These are phyloP conservation scores for Sorex maritimensis DNA, from an alignment of 2,797 vertebrate genomes.

Conservation along the genomic window DNA sequence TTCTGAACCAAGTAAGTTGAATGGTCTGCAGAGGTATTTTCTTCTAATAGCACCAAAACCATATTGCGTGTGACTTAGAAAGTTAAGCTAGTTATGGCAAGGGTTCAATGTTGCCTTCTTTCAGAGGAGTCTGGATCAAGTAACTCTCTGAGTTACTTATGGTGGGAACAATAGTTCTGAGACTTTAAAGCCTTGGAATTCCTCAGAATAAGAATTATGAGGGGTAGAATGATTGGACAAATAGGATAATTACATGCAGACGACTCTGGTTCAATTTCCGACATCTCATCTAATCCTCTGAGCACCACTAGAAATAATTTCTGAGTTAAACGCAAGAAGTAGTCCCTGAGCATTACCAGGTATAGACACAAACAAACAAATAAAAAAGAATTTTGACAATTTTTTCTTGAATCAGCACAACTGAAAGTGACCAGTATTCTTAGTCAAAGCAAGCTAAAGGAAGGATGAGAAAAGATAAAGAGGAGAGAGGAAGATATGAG, in stretches of 20 bases:
- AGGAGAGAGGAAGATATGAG: not conserved
- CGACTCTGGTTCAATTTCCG: too few relatives aligned
- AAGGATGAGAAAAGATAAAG: not conserved
- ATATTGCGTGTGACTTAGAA: not conserved
- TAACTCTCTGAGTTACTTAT: not conserved
- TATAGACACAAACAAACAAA: too few relatives aligned
- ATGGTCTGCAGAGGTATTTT: not conserved
- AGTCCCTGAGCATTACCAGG: too few relatives aligned
- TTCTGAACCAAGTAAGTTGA: not conserved
- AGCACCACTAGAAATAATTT: too few relatives aligned
- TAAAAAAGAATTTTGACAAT: not conserved
- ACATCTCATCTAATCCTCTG: too few relatives aligned
- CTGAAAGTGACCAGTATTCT: constrained; percentile 26
- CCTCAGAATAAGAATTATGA: not conserved
- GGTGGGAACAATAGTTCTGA: not conserved
- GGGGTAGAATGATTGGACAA: too few relatives aligned
- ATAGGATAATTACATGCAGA: too few relatives aligned
- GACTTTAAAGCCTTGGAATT: constrained; percentile 20
- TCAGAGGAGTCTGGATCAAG: not conserved
- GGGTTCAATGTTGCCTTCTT: not conserved
- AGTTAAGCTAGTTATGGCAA: not conserved
- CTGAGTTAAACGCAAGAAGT: too few relatives aligned
- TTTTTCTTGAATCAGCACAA: not conserved
- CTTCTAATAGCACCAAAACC: not conserved
- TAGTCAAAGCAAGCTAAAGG: not conserved